Evolutionary conservation across 2,113 vertebrate species (phyloP).

Genomic region (Eolophus roseicapilla): DNA sequence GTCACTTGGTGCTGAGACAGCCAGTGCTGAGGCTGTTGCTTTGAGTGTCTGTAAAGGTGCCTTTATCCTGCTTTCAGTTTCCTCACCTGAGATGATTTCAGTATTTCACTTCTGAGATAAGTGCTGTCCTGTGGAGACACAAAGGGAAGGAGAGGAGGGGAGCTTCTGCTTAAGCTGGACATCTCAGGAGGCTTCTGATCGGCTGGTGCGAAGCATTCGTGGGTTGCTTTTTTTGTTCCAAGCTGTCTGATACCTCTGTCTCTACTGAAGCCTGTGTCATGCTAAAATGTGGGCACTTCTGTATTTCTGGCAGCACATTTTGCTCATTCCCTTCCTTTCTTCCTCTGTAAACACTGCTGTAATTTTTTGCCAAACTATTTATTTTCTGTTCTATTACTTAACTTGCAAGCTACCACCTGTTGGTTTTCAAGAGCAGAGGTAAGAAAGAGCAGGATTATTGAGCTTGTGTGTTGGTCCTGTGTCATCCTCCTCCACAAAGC

Average conservation of each 20-base stretch:
- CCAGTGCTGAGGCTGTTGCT: neutral
- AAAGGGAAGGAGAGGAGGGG: neutral
- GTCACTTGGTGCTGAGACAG: neutral
- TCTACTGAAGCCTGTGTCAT: neutral
- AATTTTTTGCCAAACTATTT: slow-evolving; percentile 12
- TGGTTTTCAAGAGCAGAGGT: slow-evolving; percentile 10
- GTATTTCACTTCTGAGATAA: neutral
- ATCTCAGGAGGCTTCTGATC: neutral
- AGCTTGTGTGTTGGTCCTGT: neutral
- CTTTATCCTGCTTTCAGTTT: neutral
- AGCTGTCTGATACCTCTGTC: neutral
- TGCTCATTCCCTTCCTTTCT: neutral
- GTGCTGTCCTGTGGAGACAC: neutral
- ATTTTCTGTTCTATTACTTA: neutral
- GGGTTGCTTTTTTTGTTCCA: neutral
- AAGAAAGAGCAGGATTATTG: neutral
- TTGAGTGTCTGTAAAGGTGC: neutral
- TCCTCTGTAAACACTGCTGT: slow-evolving; percentile 9
- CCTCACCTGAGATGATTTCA: neutral
- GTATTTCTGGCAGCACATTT: slow-evolving; percentile 18
- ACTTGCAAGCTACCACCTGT: slow-evolving; percentile 35
- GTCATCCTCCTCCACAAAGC: neutral
- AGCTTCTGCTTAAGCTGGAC: neutral
- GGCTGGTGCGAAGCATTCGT: neutral
- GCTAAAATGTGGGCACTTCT: neutral